A percentile compares a stretch with the other conserved stretches of the same genome.
phyloP scores from a whole-genome alignment of 2,888 invertebrate species.

The Aelia acuminata region DNA sequence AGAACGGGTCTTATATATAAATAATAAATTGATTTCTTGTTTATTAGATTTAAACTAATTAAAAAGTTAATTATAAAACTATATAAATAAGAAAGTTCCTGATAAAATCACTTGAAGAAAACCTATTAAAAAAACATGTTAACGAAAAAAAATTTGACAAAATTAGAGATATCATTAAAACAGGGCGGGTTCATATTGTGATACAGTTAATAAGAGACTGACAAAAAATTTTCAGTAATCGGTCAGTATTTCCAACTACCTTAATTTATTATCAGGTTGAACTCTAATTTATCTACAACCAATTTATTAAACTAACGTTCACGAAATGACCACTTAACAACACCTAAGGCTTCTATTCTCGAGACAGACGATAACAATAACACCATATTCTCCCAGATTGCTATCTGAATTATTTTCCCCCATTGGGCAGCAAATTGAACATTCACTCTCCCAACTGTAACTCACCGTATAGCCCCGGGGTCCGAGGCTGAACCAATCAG shows the following conservation, averaged over 20 bases:
- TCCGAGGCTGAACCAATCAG: background rate
- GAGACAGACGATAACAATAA: background rate
- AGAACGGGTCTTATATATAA: no score
- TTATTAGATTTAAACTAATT: no score
- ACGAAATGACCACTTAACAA: background rate
- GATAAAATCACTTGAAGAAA: no score
- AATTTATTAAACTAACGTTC: background rate
- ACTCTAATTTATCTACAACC: background rate
- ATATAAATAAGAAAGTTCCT: no score
- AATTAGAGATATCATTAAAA: no score
- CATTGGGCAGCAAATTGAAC: conserved; percentile 11
- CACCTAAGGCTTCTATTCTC: background rate
- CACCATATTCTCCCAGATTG: background rate
- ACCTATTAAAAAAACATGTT: no score
- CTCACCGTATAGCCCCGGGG: background rate
- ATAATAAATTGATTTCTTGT: no score
- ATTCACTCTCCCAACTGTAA: background rate
- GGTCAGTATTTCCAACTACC: background rate
- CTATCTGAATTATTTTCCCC: conserved; percentile 27
- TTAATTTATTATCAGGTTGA: background rate
- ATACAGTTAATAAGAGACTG: no score
- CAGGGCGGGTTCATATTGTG: no score
- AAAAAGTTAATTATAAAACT: no score
- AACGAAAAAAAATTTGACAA: no score
- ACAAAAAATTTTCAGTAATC: background rate